Base-by-base conservation (phyloP, 2,797 vertebrate genomes). In the Phylloscopus collybita region DNA sequence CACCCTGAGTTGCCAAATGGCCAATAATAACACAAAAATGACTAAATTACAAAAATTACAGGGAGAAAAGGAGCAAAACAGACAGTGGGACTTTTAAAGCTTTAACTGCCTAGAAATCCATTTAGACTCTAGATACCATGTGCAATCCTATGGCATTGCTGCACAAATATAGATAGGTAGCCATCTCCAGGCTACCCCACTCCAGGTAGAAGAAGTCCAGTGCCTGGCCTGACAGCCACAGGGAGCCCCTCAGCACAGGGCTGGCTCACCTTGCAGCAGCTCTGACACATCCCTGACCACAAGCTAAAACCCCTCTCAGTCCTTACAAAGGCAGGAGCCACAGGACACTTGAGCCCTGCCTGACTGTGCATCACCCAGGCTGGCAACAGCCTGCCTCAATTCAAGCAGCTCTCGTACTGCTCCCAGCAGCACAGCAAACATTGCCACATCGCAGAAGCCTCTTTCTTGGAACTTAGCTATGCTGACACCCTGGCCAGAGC, bases 381-480 rank as follows among this genome's bases (percentile, higher is more conserved):
- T 69, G 47, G 26, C 36, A 59, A 65, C 12, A 32, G 61, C 32
- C 49, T 53, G 44, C 36, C 51, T 14, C 53, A 21, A 40, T 20
- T 36, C 42, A 47, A 8, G 5, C 16, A 34, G 70, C 14, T 60
- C 57, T 67, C 1, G 0, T 30, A 21, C 4, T 1, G 11, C 70
- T 71, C 69, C 38, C n/a, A 36, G 0, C 36, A 80, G 61, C 3
- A 1, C 72, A 81, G 75, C 57, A 65, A 67, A 60, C 34, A 30
- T 1, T 70, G 27, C 57, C 51, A 13, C 20, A 67, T 38, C 57
- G 61, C 0, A 45, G 45, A 3, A 88, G 32, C 17, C 45, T 53
- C 73, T 9, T 66, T 25, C n/a, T 13, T 8, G 3, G 26, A 86
- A 47, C 32, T 71, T 6, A 69, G 30, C 22, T 23, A 47, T 25